Evolutionary conservation across 2,113 vertebrate genomes (phyloP).

Genomic region (Climacteris rufus): DNA sequence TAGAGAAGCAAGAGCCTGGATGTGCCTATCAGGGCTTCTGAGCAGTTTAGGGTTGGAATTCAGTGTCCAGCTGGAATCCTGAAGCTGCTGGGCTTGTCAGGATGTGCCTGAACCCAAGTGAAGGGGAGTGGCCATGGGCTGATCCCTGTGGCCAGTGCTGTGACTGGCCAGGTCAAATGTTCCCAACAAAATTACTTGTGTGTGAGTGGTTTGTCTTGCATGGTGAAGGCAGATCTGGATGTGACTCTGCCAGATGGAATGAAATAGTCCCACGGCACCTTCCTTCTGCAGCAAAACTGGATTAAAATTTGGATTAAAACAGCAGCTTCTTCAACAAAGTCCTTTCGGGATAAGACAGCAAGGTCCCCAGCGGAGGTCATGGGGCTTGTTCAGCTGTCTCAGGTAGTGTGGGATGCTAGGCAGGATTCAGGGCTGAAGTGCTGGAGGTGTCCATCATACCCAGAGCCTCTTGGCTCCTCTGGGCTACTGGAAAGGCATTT

Average conservation of each 20-base stretch:
- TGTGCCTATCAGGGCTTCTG: neutral
- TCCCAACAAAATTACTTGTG: neutral
- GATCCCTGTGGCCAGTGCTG: neutral
- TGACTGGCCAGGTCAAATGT: neutral
- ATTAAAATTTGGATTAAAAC: neutral
- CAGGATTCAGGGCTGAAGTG: neutral
- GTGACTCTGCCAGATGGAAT: neutral
- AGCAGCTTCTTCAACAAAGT: neutral
- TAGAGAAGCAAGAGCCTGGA: neutral
- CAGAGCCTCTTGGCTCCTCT: neutral
- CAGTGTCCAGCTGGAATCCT: neutral
- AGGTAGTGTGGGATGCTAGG: neutral
- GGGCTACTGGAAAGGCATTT: neutral
- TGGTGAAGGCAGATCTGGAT: neutral
- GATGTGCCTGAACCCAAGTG: accelerated
- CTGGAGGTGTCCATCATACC: neutral
- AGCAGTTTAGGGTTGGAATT: neutral
- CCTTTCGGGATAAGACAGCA: neutral
- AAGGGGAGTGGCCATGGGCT: neutral
- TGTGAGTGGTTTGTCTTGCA: neutral
- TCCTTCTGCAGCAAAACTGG: neutral
- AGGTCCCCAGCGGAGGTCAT: too few relatives aligned
- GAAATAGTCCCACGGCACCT: neutral
- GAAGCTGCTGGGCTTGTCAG: neutral
- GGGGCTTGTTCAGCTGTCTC: neutral